These are phyloP conservation scores for Philopotamus ludificatus DNA, from an alignment of 1,140 invertebrate genomes.

Conservation along the genomic window DNA sequence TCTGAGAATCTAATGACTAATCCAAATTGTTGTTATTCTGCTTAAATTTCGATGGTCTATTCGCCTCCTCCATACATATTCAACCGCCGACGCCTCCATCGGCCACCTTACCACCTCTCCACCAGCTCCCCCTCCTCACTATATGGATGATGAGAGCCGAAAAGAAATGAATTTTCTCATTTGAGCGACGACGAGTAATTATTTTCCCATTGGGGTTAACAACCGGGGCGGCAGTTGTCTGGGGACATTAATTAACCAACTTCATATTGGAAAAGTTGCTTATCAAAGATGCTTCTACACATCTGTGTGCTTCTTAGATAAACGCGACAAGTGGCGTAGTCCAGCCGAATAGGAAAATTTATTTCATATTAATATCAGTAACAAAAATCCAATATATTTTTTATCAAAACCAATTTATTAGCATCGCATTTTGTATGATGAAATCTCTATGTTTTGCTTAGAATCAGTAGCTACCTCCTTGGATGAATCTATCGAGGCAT, in stretches of 20 bases:
- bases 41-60: too few species aligned
- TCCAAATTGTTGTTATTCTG: too few species aligned
- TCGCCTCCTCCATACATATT: too few species aligned
- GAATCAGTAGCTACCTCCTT: conserved; percentile 8
- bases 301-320: conserved; percentile 5
- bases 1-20: too few species aligned
- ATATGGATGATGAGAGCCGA: neutral
- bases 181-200: conserved; percentile 28
- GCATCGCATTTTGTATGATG: too few species aligned
- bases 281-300: conserved; percentile 33
- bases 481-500: conserved; percentile 31
- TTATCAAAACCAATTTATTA: neutral
- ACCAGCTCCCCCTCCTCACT: neutral
- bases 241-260: conserved; percentile 42
- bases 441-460: too few species aligned
- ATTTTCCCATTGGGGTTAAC: conserved; percentile 30
- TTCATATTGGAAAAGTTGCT: conserved; percentile 42
- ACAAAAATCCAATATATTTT: neutral
- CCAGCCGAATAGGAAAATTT: too few species aligned
- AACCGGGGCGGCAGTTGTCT: conserved; percentile 31
- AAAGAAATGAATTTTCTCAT: conserved; percentile 25
- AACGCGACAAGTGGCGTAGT: too few species aligned
- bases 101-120: too few species aligned
- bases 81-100: too few species aligned
- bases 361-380: too few species aligned